Conservation (phyloP, 2,888 invertebrate genomes). For the Hecatera dysodea region DNA sequence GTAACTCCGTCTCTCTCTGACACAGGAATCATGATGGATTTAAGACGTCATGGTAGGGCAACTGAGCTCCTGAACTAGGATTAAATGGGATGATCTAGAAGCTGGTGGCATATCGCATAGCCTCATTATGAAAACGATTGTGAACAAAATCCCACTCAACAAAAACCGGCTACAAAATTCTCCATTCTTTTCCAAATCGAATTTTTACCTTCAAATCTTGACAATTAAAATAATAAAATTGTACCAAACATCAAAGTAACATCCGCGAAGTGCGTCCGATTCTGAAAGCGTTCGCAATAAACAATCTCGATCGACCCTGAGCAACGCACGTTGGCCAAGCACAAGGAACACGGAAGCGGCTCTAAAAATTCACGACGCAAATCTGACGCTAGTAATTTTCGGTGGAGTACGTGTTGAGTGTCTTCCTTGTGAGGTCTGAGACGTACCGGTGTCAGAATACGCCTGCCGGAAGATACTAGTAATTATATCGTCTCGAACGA, state of each 20-base stretch:
- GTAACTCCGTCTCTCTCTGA: too few species aligned
- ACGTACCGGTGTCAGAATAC: constrained; percentile 64
- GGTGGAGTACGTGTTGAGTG: constrained; percentile 82
- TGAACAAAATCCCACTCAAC: neutral
- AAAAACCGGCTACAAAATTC: neutral
- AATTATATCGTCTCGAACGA: constrained; percentile 38
- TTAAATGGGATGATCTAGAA: neutral
- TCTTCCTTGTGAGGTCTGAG: constrained; percentile 83
- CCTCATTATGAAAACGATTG: neutral
- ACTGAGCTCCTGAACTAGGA: neutral
- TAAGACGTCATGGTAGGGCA: too few species aligned
- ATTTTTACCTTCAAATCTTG: neutral
- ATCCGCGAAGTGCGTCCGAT: constrained; percentile 52
- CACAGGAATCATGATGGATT: too few species aligned
- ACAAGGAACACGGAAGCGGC: constrained; percentile 85
- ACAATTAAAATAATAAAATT: neutral
- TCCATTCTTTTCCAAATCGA: neutral
- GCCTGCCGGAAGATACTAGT: constrained; percentile 54
- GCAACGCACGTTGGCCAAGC: constrained; percentile 63
- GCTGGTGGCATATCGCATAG: neutral
- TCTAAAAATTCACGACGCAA: constrained; percentile 87
- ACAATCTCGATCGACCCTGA: constrained; percentile 74
- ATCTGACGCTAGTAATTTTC: constrained; percentile 83
- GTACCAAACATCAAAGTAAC: neutral
- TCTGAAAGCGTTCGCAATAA: constrained; percentile 69